These are phyloP conservation scores for Lates japonicus DNA, from an alignment of 2,797 vertebrate genomes.

Conservation along the genomic window DNA sequence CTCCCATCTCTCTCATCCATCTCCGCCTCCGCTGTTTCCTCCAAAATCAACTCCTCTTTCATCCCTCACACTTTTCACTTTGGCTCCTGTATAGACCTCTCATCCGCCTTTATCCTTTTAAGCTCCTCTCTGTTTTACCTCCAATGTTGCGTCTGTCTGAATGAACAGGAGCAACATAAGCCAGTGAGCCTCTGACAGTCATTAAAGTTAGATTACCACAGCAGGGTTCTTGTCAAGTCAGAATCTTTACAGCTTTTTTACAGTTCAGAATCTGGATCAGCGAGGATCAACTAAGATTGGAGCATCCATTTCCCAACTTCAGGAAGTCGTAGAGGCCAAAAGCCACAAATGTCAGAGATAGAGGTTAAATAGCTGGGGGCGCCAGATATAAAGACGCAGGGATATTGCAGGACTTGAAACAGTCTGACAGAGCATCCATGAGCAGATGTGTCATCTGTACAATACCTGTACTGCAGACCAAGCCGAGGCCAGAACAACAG, in stretches of 20 bases:
- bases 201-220: constrained; percentile 40
- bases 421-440: constrained; percentile 28
- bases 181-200: constrained; percentile 36
- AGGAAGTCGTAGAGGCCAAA: constrained; percentile 30
- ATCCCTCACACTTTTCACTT: constrained; percentile 53
- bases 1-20: constrained; percentile 19
- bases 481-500: background rate
- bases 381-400: constrained; percentile 29
- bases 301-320: constrained; percentile 41
- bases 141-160: constrained; percentile 17
- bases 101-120: constrained; percentile 1
- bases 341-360: constrained; percentile 27
- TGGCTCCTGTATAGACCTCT: constrained; percentile 19
- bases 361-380: constrained; percentile 24
- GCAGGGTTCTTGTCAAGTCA: constrained; percentile 50
- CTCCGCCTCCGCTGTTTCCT: constrained; percentile 24
- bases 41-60: constrained; percentile 39
- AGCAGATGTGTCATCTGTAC: constrained; percentile 30
- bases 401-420: constrained; percentile 19
- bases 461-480: constrained; percentile 28
- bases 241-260: constrained; percentile 46
- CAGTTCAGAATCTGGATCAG: constrained; percentile 46
- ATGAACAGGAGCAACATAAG: constrained; percentile 19
- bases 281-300: constrained; percentile 41
- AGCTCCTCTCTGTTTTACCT: background rate